Conservation (phyloP, 2,113 vertebrate species). For the Megalops atlanticus region DNA sequence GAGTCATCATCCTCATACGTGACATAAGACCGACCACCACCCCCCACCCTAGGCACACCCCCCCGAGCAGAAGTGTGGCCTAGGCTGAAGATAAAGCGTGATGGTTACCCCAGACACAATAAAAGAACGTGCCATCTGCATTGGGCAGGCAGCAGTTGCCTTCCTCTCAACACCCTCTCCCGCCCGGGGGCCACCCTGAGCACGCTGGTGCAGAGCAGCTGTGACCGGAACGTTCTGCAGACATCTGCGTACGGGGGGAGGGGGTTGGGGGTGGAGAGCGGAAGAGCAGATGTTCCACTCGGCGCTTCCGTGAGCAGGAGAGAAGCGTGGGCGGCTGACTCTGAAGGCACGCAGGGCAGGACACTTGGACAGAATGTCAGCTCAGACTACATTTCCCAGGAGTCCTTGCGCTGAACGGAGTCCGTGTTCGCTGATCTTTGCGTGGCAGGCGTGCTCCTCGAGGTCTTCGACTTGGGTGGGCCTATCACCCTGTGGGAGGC, state of each 20-base stretch:
- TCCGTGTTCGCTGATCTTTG: no score
- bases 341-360: no score
- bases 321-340: no score
- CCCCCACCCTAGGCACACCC: no score
- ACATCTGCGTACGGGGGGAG: no score
- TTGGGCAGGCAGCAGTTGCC: background rate
- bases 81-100: background rate
- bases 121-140: background rate
- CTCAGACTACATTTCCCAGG: no score
- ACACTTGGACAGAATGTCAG: no score
- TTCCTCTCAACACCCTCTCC: background rate
- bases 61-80: background rate
- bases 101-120: constrained; percentile 3
- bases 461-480: no score
- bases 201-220: background rate
- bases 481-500: no score
- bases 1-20: background rate
- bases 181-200: background rate
- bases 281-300: constrained; percentile 19
- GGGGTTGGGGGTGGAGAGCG: no score
- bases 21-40: background rate
- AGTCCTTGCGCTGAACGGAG: no score
- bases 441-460: no score
- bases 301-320: background rate
- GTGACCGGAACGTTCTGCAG: background rate